phyloP scores from a whole-genome alignment of 2,797 vertebrate species.

The Acanthiza pusilla region DNA sequence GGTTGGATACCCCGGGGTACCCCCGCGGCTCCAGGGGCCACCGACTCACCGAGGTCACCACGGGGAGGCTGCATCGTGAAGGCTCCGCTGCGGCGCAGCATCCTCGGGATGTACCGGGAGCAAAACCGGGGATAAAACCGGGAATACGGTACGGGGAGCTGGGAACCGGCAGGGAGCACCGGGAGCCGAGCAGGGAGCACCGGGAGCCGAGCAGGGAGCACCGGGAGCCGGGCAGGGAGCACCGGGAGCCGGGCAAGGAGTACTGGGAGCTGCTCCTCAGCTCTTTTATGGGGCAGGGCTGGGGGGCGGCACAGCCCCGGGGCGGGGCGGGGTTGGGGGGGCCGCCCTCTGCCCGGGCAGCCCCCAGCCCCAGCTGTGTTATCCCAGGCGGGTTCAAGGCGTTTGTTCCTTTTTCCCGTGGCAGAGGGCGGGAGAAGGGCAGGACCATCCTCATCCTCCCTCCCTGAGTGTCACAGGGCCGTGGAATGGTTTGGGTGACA shows the following conservation, averaged over 20 bases:
- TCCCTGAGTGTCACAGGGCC: neutral
- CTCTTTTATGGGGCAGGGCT: neutral
- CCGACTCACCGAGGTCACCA: neutral
- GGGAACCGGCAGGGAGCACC: neutral
- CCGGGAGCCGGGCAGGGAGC: too few species aligned
- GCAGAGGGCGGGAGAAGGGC: neutral
- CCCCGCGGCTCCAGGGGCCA: rapidly evolving
- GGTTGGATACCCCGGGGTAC: rapidly evolving
- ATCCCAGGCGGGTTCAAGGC: neutral
- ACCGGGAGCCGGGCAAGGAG: neutral
- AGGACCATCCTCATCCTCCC: neutral
- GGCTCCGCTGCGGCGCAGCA: conserved; percentile 1
- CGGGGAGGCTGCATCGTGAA: neutral
- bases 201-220: neutral
- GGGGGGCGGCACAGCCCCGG: neutral
- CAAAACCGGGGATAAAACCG: too few species aligned
- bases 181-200: too few species aligned
- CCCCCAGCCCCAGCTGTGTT: neutral
- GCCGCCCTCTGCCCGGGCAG: neutral
- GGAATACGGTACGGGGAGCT: too few species aligned
- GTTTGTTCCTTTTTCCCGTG: neutral
- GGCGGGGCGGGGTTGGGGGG: neutral
- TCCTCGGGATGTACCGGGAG: neutral
- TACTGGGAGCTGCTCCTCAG: neutral
- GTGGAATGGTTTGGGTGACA: neutral